Evolutionary conservation across 1,140 invertebrate genomes (phyloP), one percentile per base, ranked within the genome.

Genomic region (Harlomillsia oculata): DNA sequence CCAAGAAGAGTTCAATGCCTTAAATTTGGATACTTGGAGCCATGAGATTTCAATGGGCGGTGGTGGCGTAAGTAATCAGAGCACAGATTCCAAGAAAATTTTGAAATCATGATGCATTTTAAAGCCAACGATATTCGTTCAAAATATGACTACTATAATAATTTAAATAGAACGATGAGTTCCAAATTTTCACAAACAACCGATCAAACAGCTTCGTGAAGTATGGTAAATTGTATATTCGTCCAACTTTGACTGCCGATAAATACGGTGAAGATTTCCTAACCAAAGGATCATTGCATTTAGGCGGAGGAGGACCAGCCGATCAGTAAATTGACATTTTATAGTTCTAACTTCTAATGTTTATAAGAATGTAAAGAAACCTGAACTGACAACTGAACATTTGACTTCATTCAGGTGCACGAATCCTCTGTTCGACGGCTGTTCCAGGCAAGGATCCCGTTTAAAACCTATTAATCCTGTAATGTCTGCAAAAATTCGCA

Each of bases 401-500:
- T 13, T 9, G 39, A 39, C 28, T 46, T 14, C 28, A 26, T 53
- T n/a, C 28, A 55, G 53, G 8, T 55, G 53, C 18, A 55, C 53
- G 2, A 41, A 55, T 39, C 1, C 43, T 18, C 16, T 25, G 2
- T 41, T 46, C 21, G 25, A 41, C 16, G 53, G 53, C 26, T 55
- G 53, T 28, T 13, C 25, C n/a, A 1, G 54, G 2, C 28, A 28
- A 6, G 54, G 44, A 6, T 30, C 1, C 36, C 21, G 29, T 28
- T 23, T n/a, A 13, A 45, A 29, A 26, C 48, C 49, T 2, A 30
- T 56, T n/a, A 56, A 56, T 25, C 54, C 54, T 4, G 34, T 28
- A 40, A 40, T 78, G n/a, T 84, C 84, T 1, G 82, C 80, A 9
- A 76, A 78, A 64, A 68, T 89, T 28, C 77, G 78, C 18, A 83